phyloP scores from a whole-genome alignment of 2,797 vertebrate species.

The Thalassophryne amazonica region DNA sequence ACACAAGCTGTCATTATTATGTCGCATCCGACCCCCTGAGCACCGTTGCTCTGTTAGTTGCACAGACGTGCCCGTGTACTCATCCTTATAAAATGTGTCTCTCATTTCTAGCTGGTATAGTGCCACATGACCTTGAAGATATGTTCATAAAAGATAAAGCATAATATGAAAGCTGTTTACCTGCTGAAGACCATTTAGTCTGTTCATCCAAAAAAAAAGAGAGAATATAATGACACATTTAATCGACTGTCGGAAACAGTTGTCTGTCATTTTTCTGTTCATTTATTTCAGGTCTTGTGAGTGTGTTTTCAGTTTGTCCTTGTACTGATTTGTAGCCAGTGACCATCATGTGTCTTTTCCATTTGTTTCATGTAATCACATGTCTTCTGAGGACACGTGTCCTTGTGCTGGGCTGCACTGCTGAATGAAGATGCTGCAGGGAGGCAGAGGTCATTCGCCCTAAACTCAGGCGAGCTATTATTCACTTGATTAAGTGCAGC shows the following conservation, averaged over 20 bases:
- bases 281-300: neutral
- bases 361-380: conserved; percentile 15
- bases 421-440: conserved; percentile 10
- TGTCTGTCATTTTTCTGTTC: neutral
- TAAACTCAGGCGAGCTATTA: conserved; percentile 58
- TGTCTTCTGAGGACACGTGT: conserved; percentile 9
- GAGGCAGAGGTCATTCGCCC: conserved; percentile 33
- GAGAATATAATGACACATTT: no score
- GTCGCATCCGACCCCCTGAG: conserved; percentile 26
- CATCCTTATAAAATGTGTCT: neutral
- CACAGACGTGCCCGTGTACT: conserved; percentile 1
- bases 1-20: conserved; percentile 29
- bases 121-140: conserved; percentile 21
- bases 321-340: neutral
- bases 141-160: neutral
- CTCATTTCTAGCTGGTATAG: neutral
- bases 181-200: neutral
- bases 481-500: conserved; percentile 61
- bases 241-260: no score
- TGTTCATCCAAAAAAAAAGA: no score
- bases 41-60: neutral
- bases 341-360: neutral
- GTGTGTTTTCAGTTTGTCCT: neutral
- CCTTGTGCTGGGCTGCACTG: neutral
- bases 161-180: neutral